Evolutionary conservation across 2,113 vertebrate species (phyloP).

Genomic region (Brachyistius frenatus): DNA sequence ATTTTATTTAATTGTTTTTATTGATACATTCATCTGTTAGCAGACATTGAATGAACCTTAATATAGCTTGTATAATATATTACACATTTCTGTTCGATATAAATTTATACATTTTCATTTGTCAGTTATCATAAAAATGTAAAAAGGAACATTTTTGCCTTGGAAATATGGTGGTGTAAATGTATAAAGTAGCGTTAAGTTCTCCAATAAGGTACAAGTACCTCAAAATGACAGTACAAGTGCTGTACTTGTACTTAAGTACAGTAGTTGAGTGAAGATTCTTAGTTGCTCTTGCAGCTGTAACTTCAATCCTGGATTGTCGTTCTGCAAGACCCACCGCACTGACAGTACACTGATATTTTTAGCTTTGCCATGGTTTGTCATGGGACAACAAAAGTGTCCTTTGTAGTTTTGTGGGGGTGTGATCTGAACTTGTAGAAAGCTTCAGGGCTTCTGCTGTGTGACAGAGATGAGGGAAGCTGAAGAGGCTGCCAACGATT

Average conservation of each 20-base stretch:
- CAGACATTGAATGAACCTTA: background rate
- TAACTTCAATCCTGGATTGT: background rate
- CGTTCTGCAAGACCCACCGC: conserved; percentile 10
- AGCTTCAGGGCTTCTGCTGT: conserved; percentile 36
- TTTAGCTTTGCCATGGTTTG: conserved; percentile 47
- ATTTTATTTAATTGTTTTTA: background rate
- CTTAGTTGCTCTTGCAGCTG: background rate
- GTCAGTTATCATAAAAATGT: too few relatives aligned
- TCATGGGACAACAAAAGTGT: conserved; percentile 68
- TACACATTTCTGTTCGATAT: too few relatives aligned
- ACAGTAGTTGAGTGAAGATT: background rate
- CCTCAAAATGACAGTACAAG: background rate
- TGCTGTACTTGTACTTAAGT: background rate
- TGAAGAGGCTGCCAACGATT: conserved; percentile 27
- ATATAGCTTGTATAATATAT: too few relatives aligned
- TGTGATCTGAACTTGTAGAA: conserved; percentile 59
- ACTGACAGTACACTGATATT: conserved; percentile 32
- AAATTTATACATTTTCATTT: too few relatives aligned
- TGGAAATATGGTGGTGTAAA: background rate
- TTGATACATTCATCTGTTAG: background rate
- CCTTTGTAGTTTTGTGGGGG: conserved; percentile 51
- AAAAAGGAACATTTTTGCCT: background rate
- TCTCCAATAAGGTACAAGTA: background rate
- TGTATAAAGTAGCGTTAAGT: background rate
- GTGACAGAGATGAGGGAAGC: conserved; percentile 37